Conservation (phyloP, 1,140 invertebrate genomes). For the Sminthurides bifidus region DNA sequence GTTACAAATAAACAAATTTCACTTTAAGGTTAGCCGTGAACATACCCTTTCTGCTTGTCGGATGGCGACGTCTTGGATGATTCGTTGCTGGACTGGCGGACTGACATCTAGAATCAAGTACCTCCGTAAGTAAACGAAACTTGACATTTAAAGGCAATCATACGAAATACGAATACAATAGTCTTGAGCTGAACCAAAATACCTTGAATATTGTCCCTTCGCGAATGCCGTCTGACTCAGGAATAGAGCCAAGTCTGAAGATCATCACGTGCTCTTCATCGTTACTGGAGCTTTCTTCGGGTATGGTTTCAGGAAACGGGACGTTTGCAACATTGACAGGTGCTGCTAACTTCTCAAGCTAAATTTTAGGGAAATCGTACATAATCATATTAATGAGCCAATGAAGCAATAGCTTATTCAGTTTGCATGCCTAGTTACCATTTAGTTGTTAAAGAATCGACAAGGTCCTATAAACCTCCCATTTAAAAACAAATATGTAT, state of each 20-base stretch:
- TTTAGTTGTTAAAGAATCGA: no score
- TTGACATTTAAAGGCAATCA: neutral
- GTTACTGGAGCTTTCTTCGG: conserved; percentile 70
- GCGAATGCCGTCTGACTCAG: conserved; percentile 48
- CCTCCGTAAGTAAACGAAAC: no score
- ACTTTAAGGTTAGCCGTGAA: no score
- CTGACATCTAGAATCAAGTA: conserved; percentile 29
- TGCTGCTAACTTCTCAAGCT: conserved; percentile 28
- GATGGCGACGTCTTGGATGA: conserved; percentile 28
- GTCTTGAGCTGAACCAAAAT: no score
- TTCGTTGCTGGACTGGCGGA: conserved; percentile 28
- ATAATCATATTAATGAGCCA: neutral
- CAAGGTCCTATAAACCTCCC: neutral
- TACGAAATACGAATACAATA: no score
- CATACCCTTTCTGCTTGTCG: conserved; percentile 25
- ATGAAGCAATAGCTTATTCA: no score
- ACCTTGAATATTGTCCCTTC: conserved; percentile 54
- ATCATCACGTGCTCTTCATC: conserved; percentile 84
- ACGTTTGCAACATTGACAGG: conserved; percentile 32
- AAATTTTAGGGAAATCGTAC: neutral
- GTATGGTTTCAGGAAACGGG: conserved; percentile 78
- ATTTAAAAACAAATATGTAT: neutral
- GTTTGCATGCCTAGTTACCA: no score
- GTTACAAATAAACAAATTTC: no score
- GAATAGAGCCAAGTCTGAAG: conserved; percentile 57